Conservation (phyloP, 2,888 invertebrate genomes). For the Frankliniella intonsa region DNA sequence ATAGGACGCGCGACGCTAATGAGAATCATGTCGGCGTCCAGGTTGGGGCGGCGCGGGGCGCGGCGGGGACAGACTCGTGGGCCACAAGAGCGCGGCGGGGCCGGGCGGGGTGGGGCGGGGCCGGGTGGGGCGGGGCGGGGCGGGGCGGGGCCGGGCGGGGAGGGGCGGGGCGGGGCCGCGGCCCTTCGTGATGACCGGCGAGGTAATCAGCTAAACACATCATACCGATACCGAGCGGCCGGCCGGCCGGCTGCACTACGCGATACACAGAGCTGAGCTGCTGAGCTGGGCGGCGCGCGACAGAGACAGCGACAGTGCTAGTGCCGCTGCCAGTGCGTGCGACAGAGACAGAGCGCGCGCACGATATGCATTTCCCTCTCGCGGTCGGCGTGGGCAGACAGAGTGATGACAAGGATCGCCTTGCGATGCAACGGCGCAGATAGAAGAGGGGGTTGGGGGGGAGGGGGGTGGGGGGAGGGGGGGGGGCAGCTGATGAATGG, state of each 20-base stretch:
- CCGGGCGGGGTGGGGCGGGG: neutral
- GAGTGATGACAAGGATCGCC: neutral
- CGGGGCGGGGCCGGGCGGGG: neutral
- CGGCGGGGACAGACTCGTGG: too few species aligned
- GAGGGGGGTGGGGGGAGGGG: too few species aligned
- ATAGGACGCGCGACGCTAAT: constrained; percentile 23
- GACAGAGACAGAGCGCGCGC: neutral
- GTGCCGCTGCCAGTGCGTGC: too few species aligned
- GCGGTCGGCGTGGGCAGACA: neutral
- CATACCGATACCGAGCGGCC: neutral
- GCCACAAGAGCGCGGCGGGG: neutral
- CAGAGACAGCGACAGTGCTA: too few species aligned
- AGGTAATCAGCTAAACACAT: neutral
- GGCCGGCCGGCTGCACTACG: too few species aligned
- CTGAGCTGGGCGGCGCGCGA: too few species aligned
- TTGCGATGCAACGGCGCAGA: neutral
- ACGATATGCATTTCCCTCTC: neutral
- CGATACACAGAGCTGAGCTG: too few species aligned
- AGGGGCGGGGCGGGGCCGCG: neutral
- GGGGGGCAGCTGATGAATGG: neutral
- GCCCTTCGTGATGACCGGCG: neutral
- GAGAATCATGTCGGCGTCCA: constrained; percentile 1
- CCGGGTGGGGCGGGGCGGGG: neutral
- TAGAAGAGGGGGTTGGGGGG: too few species aligned
- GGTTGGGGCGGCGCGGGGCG: neutral